Evolutionary conservation across 2,797 vertebrate genomes (phyloP).

Genomic region (Aplochiton taeniatus): DNA sequence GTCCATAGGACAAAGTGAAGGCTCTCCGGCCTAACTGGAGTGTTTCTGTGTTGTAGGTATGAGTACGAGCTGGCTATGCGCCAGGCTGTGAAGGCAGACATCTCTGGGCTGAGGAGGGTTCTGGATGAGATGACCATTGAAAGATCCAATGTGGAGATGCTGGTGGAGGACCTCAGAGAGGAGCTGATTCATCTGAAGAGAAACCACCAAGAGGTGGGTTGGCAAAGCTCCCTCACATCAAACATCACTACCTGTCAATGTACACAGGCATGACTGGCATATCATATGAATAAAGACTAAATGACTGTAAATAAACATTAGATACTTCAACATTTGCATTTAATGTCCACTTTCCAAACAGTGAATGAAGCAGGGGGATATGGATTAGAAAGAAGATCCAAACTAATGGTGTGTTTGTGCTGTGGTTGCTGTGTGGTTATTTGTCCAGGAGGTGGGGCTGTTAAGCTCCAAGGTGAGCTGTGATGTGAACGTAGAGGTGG

Average conservation of each 20-base stretch:
- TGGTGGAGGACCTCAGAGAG: constrained; percentile 81
- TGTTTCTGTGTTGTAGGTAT: constrained; percentile 34
- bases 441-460: background rate
- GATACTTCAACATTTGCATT: too few species aligned
- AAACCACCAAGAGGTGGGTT: constrained; percentile 77
- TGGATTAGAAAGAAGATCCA: background rate
- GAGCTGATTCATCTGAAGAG: constrained; percentile 82
- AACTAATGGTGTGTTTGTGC: background rate
- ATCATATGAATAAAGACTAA: too few species aligned
- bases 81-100: constrained; percentile 81
- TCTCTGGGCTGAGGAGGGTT: constrained; percentile 76
- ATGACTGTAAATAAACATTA: background rate
- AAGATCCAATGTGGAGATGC: constrained; percentile 77
- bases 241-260: too few species aligned
- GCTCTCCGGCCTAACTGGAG: too few species aligned
- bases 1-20: too few species aligned
- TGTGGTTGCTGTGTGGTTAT: constrained; percentile 82
- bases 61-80: constrained; percentile 80
- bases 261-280: too few species aligned
- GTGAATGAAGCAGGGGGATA: background rate
- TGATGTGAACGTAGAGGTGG: constrained; percentile 84
- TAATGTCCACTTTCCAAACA: too few species aligned
- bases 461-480: constrained; percentile 73
- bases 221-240: too few species aligned
- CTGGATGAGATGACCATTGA: constrained; percentile 81